A percentile compares a stretch with the other conserved stretches of the same genome.
Conservation (phyloP, 2,888 invertebrate genomes). For the Melieria crassipennis region DNA sequence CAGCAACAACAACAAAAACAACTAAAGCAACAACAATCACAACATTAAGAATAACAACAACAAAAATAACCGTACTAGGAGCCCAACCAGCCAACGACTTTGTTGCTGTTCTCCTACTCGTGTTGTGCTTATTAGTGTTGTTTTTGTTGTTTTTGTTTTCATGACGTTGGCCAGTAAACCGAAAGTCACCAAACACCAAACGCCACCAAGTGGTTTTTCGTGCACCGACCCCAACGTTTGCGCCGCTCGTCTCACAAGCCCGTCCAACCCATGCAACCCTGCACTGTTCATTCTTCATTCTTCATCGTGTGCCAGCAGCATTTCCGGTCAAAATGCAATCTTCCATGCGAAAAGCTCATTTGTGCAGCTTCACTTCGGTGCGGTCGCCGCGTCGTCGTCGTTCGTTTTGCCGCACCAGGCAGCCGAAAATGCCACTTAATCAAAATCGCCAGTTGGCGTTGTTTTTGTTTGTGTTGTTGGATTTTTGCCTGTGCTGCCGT, state of each 20-base stretch:
- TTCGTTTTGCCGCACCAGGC: background rate
- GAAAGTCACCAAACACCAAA: conserved; percentile 7
- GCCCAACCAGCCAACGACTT: too few species aligned
- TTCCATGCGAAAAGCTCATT: conserved; percentile 36
- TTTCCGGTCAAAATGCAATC: conserved; percentile 31
- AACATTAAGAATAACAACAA: background rate
- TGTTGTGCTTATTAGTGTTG: background rate
- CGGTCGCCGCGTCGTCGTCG: background rate
- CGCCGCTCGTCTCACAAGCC: conserved; percentile 6
- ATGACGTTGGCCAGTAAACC: conserved; percentile 19
- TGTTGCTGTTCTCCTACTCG: too few species aligned
- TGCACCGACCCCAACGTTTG: conserved; percentile 3
- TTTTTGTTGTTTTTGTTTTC: conserved; percentile 14
- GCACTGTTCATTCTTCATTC: conserved; percentile 13
- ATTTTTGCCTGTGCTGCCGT: background rate
- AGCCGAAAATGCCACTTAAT: conserved; percentile 33
- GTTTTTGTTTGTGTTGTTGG: too few species aligned
- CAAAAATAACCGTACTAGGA: background rate
- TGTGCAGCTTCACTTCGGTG: conserved; percentile 19
- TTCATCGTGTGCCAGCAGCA: conserved; percentile 4
- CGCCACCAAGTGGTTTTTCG: conserved; percentile 15
- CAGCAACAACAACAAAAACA: conserved; percentile 16
- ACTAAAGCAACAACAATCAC: background rate
- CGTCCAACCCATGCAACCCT: background rate
- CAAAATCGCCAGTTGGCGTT: conserved; percentile 23